Evolutionary conservation across 2,797 vertebrate genomes (phyloP), one percentile per base, ranked within the genome.

Genomic region (Linurgus olivaceus): DNA sequence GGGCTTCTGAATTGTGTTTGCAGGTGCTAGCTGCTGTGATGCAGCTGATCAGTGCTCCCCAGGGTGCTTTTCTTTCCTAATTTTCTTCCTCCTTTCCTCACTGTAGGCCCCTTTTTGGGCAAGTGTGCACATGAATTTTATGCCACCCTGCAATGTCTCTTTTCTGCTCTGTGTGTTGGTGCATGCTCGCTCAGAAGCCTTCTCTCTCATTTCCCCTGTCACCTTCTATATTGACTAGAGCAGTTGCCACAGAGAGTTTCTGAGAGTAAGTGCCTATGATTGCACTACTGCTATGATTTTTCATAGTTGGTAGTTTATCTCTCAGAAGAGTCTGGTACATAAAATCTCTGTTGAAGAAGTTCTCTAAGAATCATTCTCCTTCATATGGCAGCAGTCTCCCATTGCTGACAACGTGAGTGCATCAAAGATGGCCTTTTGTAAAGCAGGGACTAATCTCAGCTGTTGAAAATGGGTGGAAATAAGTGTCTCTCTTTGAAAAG

Each of bases 261-360:
- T 73, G n/a, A 79, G 71, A 18, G 1, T n/a, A 70, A 82, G 19
- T 76, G 42, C 42, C 61, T 86, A 40, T 67, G 87, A 90, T 90
- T 94, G n/a, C 33, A 50, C n/a, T 86, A 92, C 45, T 88, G 35
- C 63, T 71, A 19, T 50, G 45, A 72, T 94, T 94, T 94, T 80
- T 58, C 31, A 9, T 66, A 29, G 38, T 55, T 58, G 17, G 24
- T 81, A 66, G 44, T 79, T 91, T 76, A 37, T 87, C 29, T 88
- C 65, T 47, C 1, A 2, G 24, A 76, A 65, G n/a, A 76, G 24
- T 21, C 45, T 76, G 28, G 6, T 76, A 3, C 77, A 68, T 77
- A 72, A 86, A 74, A 72, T 54, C 37, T 77, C 58, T 35, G 38
- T 31, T 92, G 57, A 76, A 82, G 55, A 88, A 89, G 50, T 82